Evolutionary conservation across 2,113 vertebrate species (phyloP).

Genomic region (Pyrgilauda ruficollis): DNA sequence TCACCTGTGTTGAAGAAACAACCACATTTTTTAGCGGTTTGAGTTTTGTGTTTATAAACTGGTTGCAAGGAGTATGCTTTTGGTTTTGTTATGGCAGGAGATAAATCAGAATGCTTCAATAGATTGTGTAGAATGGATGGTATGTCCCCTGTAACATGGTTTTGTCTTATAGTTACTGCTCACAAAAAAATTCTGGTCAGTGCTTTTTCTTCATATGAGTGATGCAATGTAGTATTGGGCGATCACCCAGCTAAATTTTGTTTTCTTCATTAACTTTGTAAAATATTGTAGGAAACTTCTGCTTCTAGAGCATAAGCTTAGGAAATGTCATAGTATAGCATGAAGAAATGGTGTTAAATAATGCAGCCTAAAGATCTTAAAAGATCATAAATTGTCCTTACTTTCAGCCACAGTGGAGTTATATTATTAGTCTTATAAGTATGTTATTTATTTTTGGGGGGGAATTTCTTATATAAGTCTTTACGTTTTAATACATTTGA

Average conservation of each 20-base stretch:
- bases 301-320: neutral
- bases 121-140: neutral
- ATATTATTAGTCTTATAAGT: neutral
- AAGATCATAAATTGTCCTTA: neutral
- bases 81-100: neutral
- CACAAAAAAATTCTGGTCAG: neutral
- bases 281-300: neutral
- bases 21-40: neutral
- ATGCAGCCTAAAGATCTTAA: neutral
- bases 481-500: neutral
- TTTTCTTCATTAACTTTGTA: neutral
- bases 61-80: neutral
- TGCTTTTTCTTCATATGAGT: neutral
- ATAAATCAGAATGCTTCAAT: neutral
- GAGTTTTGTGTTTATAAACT: neutral
- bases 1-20: neutral
- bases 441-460: neutral
- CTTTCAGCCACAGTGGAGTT: neutral
- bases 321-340: neutral
- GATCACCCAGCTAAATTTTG: neutral
- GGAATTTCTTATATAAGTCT: neutral
- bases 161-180: neutral
- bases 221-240: neutral
- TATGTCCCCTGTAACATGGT: neutral
- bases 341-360: neutral